phyloP scores from a whole-genome alignment of 53 echinoderm and acorn worm species.

The Echinometra lucunter region DNA sequence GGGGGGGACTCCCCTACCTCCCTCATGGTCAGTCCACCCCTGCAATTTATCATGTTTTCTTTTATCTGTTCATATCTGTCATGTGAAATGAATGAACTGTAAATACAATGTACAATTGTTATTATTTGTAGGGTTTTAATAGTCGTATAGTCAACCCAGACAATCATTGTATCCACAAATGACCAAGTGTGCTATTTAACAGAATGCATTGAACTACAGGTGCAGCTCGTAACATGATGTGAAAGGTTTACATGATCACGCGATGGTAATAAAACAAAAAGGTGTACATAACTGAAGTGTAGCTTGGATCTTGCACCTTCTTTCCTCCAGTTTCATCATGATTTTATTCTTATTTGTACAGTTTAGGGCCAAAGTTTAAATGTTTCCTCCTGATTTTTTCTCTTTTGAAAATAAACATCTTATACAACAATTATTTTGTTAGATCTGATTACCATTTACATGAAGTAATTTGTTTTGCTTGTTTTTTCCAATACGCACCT shows the following conservation, averaged over 20 bases:
- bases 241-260: not conserved
- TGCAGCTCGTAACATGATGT: not conserved
- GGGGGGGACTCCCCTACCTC: not conserved
- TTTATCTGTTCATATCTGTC: not conserved
- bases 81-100: not conserved
- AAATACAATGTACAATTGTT: constrained; percentile 43
- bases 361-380: constrained; percentile 23
- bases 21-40: not conserved
- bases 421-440: not conserved
- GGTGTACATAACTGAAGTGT: not conserved
- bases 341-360: constrained; percentile 31
- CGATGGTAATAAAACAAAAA: not conserved
- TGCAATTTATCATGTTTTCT: not conserved
- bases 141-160: not conserved
- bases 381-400: not conserved
- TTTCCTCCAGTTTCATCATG: not conserved
- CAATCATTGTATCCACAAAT: not conserved
- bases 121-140: constrained; percentile 28
- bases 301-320: not conserved
- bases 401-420: constrained; percentile 25
- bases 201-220: not conserved
- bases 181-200: constrained; percentile 31
- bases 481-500: not conserved
- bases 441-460: not conserved
- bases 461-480: not conserved